Base-by-base conservation (phyloP, 1,140 invertebrate genomes). In the Cataglyphis hispanica region DNA sequence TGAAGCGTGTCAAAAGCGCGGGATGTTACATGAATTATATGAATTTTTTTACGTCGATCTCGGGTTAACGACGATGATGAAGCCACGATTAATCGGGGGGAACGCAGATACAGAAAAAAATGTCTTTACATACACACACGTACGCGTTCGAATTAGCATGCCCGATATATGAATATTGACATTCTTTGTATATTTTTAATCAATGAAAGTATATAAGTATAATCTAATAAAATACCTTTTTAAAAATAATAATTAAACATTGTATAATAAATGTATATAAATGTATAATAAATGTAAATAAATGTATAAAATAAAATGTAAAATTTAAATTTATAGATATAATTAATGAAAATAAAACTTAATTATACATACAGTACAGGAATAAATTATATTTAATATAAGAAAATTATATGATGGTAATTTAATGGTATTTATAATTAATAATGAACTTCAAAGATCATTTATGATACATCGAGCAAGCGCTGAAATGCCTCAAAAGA, bases 21-120 rank as follows among this genome's bases (percentile, higher is more conserved):
- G 87, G 25, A 87, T 87, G 84, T 89, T 87, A 90, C 50, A 80
- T 53, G 67, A 90, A 90, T 89, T 89, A 89, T 60, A 64, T 34
- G 40, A 72, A 46, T 58, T 53, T 86, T 89, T 78, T 86, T 74
- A 60, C 25, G 19, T 1, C n/a, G 46, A 40, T 43, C 56, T 64
- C 58, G 13, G 58, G 40, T 56, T 22, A 61, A 22, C 27, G 34
- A 37, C 60, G n/a, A 80, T 10, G 56, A 64, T 83, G 70, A 86
- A 40, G 56, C 83, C 75, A 88, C 19, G 70, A 86, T 83, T 50
- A 63, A 88, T 58, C 11, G 31, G 31, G 64, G 27, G 43, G 11
- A 70, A 76, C 61, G 5, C 16, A 66, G 43, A 13, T 22, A 31
- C 13, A 43, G n/a, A 37, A 22, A 50, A 63, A 75, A 34, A 31